A percentile compares a stretch with the other conserved stretches of the same genome.
These are phyloP conservation scores for Diorhabda carinulata DNA, from an alignment of 1,140 invertebrate genomes.

Conservation along the genomic window DNA sequence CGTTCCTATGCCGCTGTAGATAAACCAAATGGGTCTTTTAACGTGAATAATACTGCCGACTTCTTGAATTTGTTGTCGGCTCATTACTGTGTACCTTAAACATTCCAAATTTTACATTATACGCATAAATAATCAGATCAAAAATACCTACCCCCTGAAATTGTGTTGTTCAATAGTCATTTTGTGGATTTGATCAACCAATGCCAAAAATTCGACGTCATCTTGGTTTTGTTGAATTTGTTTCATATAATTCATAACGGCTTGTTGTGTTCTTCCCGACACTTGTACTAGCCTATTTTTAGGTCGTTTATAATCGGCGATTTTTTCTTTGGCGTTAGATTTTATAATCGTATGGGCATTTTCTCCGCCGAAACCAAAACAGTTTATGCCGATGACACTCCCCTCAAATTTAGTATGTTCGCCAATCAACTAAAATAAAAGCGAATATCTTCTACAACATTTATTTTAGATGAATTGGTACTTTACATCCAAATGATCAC, in stretches of 20 bases:
- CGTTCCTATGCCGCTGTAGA: conserved; percentile 93
- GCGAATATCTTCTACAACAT: too few relatives aligned
- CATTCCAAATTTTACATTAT: background rate
- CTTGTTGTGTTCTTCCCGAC: conserved; percentile 63
- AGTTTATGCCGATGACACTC: conserved; percentile 50
- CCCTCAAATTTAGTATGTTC: conserved; percentile 58
- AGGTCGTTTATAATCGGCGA: conserved; percentile 41
- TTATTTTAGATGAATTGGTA: too few relatives aligned
- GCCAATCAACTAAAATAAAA: conserved; percentile 53
- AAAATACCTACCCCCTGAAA: conserved; percentile 11
- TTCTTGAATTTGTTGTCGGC: conserved; percentile 20
- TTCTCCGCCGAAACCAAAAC: conserved; percentile 60
- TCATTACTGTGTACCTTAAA: conserved; percentile 22
- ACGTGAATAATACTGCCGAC: conserved; percentile 44
- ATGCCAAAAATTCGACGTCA: conserved; percentile 51
- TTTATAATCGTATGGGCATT: conserved; percentile 65
- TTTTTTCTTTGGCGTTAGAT: conserved; percentile 49
- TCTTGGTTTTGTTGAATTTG: conserved; percentile 58
- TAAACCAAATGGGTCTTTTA: conserved; percentile 82
- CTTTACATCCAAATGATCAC: too few relatives aligned
- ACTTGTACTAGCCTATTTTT: conserved; percentile 56
- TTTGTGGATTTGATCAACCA: conserved; percentile 50
- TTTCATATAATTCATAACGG: conserved; percentile 64
- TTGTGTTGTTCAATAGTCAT: conserved; percentile 15
- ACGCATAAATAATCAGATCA: background rate